phyloP scores from a whole-genome alignment of 2,797 vertebrate genomes.

The Hafferia zeledoni region DNA sequence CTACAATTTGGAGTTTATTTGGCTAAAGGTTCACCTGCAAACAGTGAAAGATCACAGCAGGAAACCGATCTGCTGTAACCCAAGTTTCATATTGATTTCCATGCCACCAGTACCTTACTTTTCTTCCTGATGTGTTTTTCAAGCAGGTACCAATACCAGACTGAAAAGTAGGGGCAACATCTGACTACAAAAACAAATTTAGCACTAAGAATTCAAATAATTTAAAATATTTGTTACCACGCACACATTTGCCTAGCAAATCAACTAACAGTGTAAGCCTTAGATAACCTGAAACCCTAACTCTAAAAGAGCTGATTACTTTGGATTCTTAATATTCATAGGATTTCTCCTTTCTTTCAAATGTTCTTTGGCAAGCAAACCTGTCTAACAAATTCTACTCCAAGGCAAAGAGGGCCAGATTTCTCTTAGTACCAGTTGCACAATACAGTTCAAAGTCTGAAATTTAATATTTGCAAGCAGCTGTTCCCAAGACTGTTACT shows the following conservation, averaged over 20 bases:
- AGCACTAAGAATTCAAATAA: not conserved
- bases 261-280: not conserved
- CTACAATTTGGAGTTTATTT: not conserved
- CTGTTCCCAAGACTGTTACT: not conserved
- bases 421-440: not conserved
- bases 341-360: not conserved
- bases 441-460: not conserved
- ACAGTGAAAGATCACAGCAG: not conserved
- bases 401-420: not conserved
- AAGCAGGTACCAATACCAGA: not conserved
- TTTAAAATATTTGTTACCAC: not conserved
- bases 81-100: not conserved
- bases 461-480: not conserved
- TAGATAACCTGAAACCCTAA: not conserved
- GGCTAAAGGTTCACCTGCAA: not conserved
- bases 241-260: not conserved
- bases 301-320: not conserved
- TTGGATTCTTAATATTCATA: not conserved
- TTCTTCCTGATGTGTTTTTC: not conserved
- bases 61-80: not conserved
- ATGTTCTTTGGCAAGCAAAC: not conserved
- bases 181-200: not conserved
- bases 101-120: not conserved
- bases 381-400: not conserved
- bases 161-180: not conserved